Evolutionary conservation across 1,140 invertebrate species (phyloP).

Genomic region (Meloidogyne hapla): DNA sequence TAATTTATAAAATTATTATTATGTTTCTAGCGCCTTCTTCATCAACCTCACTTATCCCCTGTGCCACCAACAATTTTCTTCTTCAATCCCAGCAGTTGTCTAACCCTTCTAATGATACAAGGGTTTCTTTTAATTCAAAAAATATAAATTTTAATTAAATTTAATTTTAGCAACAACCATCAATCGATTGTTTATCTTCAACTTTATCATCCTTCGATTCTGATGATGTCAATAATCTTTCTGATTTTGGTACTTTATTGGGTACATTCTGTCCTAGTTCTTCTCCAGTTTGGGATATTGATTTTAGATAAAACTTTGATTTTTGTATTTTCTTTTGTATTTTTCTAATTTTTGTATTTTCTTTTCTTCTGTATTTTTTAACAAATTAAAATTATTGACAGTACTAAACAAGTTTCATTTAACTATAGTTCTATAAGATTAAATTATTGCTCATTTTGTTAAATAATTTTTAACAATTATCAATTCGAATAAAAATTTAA

Average conservation of each 20-base stretch:
- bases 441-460: conserved; percentile 16
- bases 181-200: neutral
- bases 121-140: too few relatives aligned
- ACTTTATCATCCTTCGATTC: neutral
- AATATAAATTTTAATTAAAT: too few relatives aligned
- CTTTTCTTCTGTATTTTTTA: too few relatives aligned
- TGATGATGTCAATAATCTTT: neutral
- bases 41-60: too few relatives aligned
- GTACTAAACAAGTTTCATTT: too few relatives aligned
- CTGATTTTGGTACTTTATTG: conserved; percentile 14
- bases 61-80: too few relatives aligned
- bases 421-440: too few relatives aligned
- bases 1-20: too few relatives aligned
- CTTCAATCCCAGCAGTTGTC: too few relatives aligned
- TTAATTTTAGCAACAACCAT: neutral
- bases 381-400: too few relatives aligned
- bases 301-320: neutral
- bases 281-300: conserved; percentile 9
- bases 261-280: conserved; percentile 22
- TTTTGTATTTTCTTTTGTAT: neutral
- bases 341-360: conserved; percentile 3
- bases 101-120: too few relatives aligned
- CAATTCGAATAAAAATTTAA: neutral
- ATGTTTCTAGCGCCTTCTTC: too few relatives aligned
- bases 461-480: neutral